Conservation (phyloP, 1,140 invertebrate species). For the Bombus waltoni region DNA sequence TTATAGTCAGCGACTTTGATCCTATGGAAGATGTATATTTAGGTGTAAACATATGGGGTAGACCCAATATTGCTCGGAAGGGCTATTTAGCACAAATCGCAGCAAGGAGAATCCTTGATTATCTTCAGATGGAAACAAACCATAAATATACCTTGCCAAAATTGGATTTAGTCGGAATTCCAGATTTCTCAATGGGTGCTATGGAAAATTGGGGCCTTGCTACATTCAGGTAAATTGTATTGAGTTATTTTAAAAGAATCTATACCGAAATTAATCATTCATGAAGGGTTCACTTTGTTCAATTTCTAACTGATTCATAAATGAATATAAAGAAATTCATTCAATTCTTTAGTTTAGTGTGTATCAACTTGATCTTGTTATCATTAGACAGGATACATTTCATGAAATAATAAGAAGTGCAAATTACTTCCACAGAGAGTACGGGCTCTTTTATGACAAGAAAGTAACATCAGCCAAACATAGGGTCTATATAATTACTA, state of each 20-base stretch:
- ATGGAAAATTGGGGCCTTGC: slow-evolving; percentile 85
- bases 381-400: no score
- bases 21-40: not conserved
- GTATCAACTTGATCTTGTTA: no score
- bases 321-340: not conserved
- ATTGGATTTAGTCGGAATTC: slow-evolving; percentile 88
- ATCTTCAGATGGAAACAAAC: not conserved
- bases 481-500: slow-evolving; percentile 81
- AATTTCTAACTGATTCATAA: not conserved
- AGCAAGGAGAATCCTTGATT: slow-evolving; percentile 72
- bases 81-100: slow-evolving; percentile 82
- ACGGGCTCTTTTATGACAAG: slow-evolving; percentile 85
- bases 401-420: no score
- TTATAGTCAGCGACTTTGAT: slow-evolving; percentile 82
- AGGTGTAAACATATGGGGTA: slow-evolving; percentile 82
- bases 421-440: slow-evolving; percentile 82
- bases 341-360: no score
- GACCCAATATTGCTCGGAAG: slow-evolving; percentile 84
- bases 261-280: no score
- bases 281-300: not conserved
- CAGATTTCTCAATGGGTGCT: slow-evolving; percentile 83
- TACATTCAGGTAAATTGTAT: slow-evolving; percentile 81
- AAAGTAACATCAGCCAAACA: slow-evolving; percentile 77
- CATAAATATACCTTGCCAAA: slow-evolving; percentile 81
- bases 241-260: not conserved